A percentile compares a stretch with the other conserved stretches of the same genome.
Conservation (phyloP, 2,113 vertebrate genomes). For the Zosterops japonicus region DNA sequence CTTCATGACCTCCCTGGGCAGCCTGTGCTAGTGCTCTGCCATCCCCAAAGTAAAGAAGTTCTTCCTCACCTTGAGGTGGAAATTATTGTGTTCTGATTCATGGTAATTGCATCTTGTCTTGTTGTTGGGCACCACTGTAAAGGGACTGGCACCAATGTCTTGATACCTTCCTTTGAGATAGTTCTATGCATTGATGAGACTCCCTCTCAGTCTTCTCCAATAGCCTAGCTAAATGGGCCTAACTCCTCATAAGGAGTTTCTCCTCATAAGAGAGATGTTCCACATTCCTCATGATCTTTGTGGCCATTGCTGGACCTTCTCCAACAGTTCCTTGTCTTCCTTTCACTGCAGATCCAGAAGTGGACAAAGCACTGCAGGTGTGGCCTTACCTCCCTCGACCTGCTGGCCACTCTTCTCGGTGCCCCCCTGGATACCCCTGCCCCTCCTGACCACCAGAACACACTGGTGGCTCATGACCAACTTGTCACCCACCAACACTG, state of each 20-base stretch:
- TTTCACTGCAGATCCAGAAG: background rate
- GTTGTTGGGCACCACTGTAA: background rate
- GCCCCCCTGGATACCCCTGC: background rate
- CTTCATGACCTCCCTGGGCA: background rate
- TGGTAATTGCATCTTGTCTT: background rate
- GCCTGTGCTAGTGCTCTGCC: background rate
- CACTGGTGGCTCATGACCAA: background rate
- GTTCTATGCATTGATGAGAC: background rate
- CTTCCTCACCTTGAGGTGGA: background rate
- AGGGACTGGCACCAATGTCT: background rate
- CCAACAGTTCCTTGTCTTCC: background rate
- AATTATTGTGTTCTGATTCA: background rate
- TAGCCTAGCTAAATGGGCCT: background rate
- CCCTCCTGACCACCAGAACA: background rate
- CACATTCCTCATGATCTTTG: background rate
- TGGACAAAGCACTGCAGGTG: background rate
- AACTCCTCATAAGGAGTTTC: background rate
- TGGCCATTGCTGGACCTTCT: background rate
- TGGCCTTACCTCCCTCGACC: background rate
- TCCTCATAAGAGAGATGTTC: background rate
- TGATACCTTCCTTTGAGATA: background rate
- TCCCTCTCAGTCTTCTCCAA: background rate
- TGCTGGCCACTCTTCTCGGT: background rate
- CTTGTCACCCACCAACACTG: background rate
- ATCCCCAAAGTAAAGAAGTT: background rate